Evolutionary conservation across 2,113 vertebrate genomes (phyloP), one percentile per base, ranked within the genome.

Genomic region (Pandion haliaetus): DNA sequence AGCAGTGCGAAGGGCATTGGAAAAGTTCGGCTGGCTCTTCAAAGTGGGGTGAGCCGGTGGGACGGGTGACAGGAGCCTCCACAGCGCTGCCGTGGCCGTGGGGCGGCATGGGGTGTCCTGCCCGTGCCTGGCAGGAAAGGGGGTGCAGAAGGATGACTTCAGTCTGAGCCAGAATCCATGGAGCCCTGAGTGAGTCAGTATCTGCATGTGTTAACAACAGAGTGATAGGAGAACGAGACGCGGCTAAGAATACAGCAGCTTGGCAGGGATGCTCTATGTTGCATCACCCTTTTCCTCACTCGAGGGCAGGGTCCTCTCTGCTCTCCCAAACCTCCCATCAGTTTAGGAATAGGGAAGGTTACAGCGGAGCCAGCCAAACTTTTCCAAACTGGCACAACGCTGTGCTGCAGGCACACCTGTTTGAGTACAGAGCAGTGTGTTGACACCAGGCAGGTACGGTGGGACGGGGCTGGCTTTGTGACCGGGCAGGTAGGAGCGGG

Each of bases 201-300:
- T 85, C 63, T 92, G 93, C 82, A 49, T 73, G 82, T 74, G 89
- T 73, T 86, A 77, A 80, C 80, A 79, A 91, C 88, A 71, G 62
- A 42, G 72, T 38, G 93, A 96, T 50, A 84, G 86, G 86, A 86
- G 88, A 94, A 91, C 50, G 86, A 91, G 88, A 54, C 93, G 12
- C 6, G 5, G 62, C 72, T 90, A 54, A 86, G 93, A 88, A 47
- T 54, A 86, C n/a, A 93, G 87, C 79, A 86, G 82, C 78, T 94
- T 94, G 95, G 93, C 94, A 63, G 77, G 65, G 77, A 63, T 55
- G 55, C 32, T 95, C 28, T 20, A 1, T 81, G 72, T 93, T 94
- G 89, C 89, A 84, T 84, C 94, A 84, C 32, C n/a, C 50, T 71
- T 93, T 92, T 55, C 76, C 76, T 95, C 55, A 62, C 55, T 83